phyloP scores from a whole-genome alignment of 2,113 vertebrate species.

The Carassius gibelio region DNA sequence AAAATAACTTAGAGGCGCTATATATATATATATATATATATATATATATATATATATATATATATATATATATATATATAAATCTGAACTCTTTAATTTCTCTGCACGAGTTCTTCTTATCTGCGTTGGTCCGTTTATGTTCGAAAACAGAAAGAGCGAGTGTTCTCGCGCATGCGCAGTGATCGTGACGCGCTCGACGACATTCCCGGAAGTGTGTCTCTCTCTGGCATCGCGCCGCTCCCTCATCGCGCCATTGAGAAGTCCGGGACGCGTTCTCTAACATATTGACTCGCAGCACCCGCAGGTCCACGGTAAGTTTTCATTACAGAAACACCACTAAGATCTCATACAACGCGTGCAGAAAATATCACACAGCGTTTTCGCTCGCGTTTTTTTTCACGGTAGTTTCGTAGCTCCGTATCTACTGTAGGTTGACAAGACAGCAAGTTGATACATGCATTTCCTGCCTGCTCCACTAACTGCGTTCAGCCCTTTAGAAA shows the following conservation, averaged over 20 bases:
- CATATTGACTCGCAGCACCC: constrained; percentile 15
- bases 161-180: constrained; percentile 33
- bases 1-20: no score
- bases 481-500: no score
- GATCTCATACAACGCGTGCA: not conserved
- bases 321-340: not conserved
- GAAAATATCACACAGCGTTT: not conserved
- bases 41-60: no score
- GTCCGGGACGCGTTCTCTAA: constrained; percentile 55
- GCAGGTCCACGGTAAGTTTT: constrained; percentile 70
- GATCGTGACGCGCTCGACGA: constrained; percentile 16
- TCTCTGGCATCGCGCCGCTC: constrained; percentile 65
- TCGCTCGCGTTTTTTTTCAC: no score
- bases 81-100: no score
- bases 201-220: constrained; percentile 64
- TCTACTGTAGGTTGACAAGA: constrained; percentile 16
- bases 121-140: no score
- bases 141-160: no score
- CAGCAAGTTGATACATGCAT: constrained; percentile 32
- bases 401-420: constrained; percentile 5
- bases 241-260: constrained; percentile 67
- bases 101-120: no score
- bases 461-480: not conserved
- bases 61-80: no score
- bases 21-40: no score